phyloP scores from a whole-genome alignment of 1,140 invertebrate genomes.

The Diachasma alloeum region DNA sequence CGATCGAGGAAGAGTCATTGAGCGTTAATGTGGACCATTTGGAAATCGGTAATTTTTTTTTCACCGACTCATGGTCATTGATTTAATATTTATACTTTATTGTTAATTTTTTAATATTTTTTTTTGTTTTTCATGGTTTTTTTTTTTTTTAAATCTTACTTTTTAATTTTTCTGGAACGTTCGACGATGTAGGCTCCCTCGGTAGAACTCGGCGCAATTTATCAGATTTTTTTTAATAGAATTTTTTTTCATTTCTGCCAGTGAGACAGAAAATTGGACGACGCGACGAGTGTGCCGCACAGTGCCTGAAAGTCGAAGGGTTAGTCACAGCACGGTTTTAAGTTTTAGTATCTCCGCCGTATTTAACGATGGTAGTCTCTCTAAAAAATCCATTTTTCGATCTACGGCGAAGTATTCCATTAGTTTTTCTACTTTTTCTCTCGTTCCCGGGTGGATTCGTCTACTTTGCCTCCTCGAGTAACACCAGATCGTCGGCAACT shows the following conservation, averaged over 20 bases:
- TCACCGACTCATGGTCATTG: conserved; percentile 18
- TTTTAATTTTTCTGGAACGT: background rate
- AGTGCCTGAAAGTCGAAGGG: conserved; percentile 37
- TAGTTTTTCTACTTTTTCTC: background rate
- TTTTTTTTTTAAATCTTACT: conserved; percentile 4
- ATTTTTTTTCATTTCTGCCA: conserved; percentile 16
- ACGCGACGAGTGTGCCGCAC: conserved; percentile 29
- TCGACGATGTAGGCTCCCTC: conserved; percentile 7
- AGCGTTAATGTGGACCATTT: conserved; percentile 26
- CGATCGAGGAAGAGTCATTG: conserved; percentile 29
- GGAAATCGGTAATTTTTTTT: background rate
- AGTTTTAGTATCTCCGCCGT: conserved; percentile 21
- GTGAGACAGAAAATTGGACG: conserved; percentile 20
- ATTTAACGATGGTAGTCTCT: background rate
- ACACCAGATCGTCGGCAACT: conserved; percentile 89
- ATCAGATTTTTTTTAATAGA: background rate
- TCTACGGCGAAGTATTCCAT: background rate
- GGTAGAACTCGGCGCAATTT: background rate
- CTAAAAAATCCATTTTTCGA: background rate
- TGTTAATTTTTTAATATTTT: conserved; percentile 6
- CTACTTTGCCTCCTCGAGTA: conserved; percentile 83
- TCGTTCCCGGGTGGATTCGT: background rate
- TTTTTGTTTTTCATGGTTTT: conserved; percentile 6
- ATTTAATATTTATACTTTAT: conserved; percentile 17
- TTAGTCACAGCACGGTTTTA: conserved; percentile 41